Conservation (phyloP, 2,797 vertebrate genomes). For the Enteromius fasciolatus region DNA sequence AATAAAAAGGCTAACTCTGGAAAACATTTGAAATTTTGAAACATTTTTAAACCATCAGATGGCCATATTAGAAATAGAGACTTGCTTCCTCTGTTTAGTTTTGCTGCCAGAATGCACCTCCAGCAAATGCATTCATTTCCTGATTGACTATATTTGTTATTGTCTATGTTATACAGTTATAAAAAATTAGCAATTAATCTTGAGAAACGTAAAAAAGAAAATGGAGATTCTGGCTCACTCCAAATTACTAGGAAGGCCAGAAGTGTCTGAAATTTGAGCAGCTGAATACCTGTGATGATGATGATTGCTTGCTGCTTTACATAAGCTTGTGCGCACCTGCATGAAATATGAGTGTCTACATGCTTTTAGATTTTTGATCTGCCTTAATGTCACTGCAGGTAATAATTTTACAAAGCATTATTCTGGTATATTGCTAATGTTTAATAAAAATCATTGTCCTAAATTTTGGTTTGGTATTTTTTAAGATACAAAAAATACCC, state of each 20-base stretch:
- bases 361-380: slow-evolving; percentile 6
- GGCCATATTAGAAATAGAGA: background rate
- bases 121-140: slow-evolving; percentile 26
- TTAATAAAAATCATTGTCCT: slow-evolving; percentile 46
- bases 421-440: background rate
- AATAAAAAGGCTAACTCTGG: background rate
- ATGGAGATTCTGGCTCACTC: slow-evolving; percentile 6
- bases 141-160: slow-evolving; percentile 11
- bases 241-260: background rate
- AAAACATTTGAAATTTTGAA: background rate
- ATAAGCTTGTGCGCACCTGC: slow-evolving; percentile 3
- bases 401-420: background rate
- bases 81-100: background rate
- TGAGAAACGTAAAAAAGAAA: background rate
- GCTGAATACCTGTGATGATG: background rate
- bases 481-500: background rate
- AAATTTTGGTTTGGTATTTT: slow-evolving; percentile 16
- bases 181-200: slow-evolving; percentile 15
- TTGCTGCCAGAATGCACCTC: background rate
- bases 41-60: background rate
- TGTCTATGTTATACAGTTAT: background rate
- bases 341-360: background rate
- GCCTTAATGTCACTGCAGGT: background rate
- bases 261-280: background rate
- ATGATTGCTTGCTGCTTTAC: slow-evolving; percentile 12